Conservation (phyloP, 2,888 invertebrate genomes). For the Synergus laeviventris region DNA sequence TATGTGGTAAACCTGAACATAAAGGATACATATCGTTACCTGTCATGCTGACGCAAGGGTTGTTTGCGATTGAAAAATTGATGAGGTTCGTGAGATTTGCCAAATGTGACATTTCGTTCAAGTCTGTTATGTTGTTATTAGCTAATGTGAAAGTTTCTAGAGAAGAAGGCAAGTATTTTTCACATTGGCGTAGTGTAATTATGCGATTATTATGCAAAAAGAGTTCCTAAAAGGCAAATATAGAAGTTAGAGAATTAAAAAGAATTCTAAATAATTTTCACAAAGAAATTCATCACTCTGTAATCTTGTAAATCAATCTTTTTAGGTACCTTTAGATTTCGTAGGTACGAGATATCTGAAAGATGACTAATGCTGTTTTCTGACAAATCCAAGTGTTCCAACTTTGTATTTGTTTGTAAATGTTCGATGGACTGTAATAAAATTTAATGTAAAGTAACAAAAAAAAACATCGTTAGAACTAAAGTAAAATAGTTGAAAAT, state of each 20-base stretch:
- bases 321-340: constrained; percentile 83
- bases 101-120: constrained; percentile 91
- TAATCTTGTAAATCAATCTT: not conserved
- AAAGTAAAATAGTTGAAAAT: constrained; percentile 40
- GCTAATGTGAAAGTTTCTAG: constrained; percentile 87
- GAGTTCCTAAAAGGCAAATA: constrained; percentile 82
- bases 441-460: constrained; percentile 28
- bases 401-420: constrained; percentile 86
- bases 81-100: constrained; percentile 86
- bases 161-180: constrained; percentile 87
- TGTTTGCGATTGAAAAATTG: constrained; percentile 90
- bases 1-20: constrained; percentile 36
- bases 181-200: constrained; percentile 87
- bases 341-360: constrained; percentile 89
- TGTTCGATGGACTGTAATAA: constrained; percentile 87
- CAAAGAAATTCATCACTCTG: not conserved
- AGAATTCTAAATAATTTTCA: not conserved
- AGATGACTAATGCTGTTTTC: constrained; percentile 92
- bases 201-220: constrained; percentile 92
- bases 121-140: constrained; percentile 89
- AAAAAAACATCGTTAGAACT: constrained; percentile 23
- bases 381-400: constrained; percentile 91
- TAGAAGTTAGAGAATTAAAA: constrained; percentile 49
- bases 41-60: constrained; percentile 90
- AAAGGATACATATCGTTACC: constrained; percentile 89